These are phyloP conservation scores for Epirrita christyi DNA, from an alignment of 2,888 invertebrate species.

Conservation along the genomic window DNA sequence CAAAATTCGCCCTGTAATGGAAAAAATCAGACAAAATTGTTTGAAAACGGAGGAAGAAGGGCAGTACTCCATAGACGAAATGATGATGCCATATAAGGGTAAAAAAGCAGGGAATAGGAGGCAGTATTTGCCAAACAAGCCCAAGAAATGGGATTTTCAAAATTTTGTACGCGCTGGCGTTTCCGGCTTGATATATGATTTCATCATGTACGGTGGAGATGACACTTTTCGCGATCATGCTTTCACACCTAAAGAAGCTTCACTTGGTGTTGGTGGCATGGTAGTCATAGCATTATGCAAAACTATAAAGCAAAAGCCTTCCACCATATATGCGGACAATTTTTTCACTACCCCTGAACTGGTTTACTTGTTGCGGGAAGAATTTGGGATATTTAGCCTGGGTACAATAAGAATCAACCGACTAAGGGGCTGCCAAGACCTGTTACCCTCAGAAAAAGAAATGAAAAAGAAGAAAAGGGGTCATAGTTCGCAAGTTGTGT, in stretches of 20 bases:
- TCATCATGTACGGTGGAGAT: background rate
- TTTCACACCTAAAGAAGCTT: background rate
- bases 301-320: background rate
- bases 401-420: slow-evolving; percentile 4
- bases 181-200: too few relatives aligned
- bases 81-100: too few relatives aligned
- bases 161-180: too few relatives aligned
- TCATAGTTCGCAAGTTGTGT: background rate
- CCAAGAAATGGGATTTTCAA: too few relatives aligned
- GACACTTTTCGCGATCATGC: background rate
- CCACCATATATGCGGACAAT: slow-evolving; percentile 25
- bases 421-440: background rate
- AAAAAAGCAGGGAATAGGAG: too few relatives aligned
- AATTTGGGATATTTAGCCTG: slow-evolving; percentile 1
- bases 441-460: background rate
- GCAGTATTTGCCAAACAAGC: too few relatives aligned
- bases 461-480: slow-evolving; percentile 1
- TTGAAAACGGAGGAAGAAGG: too few relatives aligned
- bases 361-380: slow-evolving; percentile 24
- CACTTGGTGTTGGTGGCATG: background rate
- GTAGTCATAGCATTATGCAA: background rate
- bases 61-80: too few relatives aligned
- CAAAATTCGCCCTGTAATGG: too few relatives aligned
- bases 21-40: too few relatives aligned
- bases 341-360: slow-evolving; percentile 40